Conservation (phyloP, 2,797 vertebrate species). For the Brotula barbata region DNA sequence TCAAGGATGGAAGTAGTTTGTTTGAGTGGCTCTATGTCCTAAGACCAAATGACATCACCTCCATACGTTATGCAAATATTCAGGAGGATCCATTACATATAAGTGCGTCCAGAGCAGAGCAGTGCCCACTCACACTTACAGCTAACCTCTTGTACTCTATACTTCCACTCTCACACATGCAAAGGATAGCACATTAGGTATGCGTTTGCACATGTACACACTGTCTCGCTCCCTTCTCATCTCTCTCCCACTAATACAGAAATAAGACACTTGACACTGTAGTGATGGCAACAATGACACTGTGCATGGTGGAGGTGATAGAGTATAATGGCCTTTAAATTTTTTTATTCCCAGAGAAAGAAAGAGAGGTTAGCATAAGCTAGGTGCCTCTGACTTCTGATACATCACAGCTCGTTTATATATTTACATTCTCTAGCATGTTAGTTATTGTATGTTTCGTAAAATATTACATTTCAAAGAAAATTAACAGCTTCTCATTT, state of each 20-base stretch:
- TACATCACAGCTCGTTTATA: constrained; percentile 36
- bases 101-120: constrained; percentile 72
- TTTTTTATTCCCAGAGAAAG: constrained; percentile 81
- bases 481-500: too few species aligned
- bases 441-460: too few species aligned
- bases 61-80: constrained; percentile 73
- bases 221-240: constrained; percentile 42
- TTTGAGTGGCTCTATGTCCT: constrained; percentile 47
- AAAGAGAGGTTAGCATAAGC: constrained; percentile 79
- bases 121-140: constrained; percentile 71
- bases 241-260: constrained; percentile 76
- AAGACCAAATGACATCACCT: constrained; percentile 63
- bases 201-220: constrained; percentile 49
- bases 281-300: constrained; percentile 86
- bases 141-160: constrained; percentile 63
- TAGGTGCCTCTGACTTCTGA: constrained; percentile 55
- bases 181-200: constrained; percentile 38
- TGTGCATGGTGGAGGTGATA: constrained; percentile 86
- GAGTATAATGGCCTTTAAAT: constrained; percentile 95
- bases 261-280: constrained; percentile 90
- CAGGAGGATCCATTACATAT: constrained; percentile 72
- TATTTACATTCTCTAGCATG: constrained; percentile 41
- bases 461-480: too few species aligned
- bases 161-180: constrained; percentile 43
- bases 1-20: constrained; percentile 25